Percentiles rank a stretch among this genome's conserved stretches.
Conservation (phyloP, 2,797 vertebrate genomes). For the Oreochromis grahami region DNA sequence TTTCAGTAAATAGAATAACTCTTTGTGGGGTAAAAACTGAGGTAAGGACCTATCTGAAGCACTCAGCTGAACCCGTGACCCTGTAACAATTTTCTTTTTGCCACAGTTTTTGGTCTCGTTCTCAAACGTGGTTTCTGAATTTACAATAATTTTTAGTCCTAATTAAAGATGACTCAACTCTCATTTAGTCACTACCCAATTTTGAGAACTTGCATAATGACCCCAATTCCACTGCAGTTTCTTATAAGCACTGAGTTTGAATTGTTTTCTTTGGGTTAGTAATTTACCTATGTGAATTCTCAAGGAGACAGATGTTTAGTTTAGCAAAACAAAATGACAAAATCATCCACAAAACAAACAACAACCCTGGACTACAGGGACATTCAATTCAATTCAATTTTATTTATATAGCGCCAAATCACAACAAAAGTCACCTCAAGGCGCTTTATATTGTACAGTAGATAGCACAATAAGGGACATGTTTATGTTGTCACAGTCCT, state of each 20-base stretch:
- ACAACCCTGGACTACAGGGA: accelerated
- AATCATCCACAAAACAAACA: neutral
- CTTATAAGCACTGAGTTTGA: accelerated
- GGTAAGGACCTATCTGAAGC: neutral
- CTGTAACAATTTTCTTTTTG: neutral
- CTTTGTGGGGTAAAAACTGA: neutral
- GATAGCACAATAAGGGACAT: accelerated
- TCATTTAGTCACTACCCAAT: neutral
- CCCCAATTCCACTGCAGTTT: neutral
- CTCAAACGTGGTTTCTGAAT: accelerated
- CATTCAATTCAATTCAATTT: no score
- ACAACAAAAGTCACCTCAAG: no score
- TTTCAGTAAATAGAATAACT: neutral
- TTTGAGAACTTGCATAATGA: neutral
- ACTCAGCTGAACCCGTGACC: neutral
- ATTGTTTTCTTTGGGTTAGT: neutral
- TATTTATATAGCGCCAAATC: no score
- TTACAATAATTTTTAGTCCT: accelerated
- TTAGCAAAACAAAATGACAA: neutral
- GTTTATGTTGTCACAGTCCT: neutral
- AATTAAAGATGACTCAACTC: neutral
- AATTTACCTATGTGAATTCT: neutral
- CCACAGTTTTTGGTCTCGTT: neutral
- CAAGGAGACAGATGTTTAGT: neutral
- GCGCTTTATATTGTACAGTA: no score